Conservation (phyloP, 2,888 invertebrate genomes). For the Leptinotarsa rubiginosa region DNA sequence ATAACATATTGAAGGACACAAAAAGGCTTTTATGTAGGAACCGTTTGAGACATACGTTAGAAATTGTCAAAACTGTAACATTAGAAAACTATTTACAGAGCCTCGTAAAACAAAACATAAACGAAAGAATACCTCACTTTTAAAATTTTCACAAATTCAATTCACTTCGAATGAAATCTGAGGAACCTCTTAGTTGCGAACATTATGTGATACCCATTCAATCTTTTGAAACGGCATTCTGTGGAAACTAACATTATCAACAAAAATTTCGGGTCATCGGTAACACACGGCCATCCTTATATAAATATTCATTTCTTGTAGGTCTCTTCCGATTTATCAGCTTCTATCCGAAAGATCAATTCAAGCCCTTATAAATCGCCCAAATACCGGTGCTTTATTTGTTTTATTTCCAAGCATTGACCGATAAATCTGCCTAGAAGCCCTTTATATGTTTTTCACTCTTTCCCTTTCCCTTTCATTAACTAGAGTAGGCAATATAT, state of each 20-base stretch:
- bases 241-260: background rate
- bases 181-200: background rate
- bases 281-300: constrained; percentile 27
- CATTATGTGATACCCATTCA: background rate
- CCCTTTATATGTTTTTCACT: constrained; percentile 40
- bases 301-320: constrained; percentile 38
- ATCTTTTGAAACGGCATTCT: background rate
- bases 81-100: no score
- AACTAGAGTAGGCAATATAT: constrained; percentile 37
- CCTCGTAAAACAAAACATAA: no score
- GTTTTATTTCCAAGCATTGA: constrained; percentile 37
- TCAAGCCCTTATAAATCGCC: constrained; percentile 37
- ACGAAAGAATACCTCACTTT: no score
- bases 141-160: no score
- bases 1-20: no score
- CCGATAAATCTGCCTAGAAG: constrained; percentile 37
- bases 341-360: constrained; percentile 37
- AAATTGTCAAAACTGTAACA: no score
- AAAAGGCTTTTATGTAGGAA: no score
- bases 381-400: constrained; percentile 39
- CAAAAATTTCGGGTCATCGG: constrained; percentile 7
- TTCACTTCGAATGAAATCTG: no score
- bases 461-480: constrained; percentile 41
- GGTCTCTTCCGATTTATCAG: constrained; percentile 24
- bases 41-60: no score